A percentile compares a stretch with the other conserved stretches of the same genome.
Conservation (phyloP, 2,797 vertebrate genomes). For the Sebastes nivosus region DNA sequence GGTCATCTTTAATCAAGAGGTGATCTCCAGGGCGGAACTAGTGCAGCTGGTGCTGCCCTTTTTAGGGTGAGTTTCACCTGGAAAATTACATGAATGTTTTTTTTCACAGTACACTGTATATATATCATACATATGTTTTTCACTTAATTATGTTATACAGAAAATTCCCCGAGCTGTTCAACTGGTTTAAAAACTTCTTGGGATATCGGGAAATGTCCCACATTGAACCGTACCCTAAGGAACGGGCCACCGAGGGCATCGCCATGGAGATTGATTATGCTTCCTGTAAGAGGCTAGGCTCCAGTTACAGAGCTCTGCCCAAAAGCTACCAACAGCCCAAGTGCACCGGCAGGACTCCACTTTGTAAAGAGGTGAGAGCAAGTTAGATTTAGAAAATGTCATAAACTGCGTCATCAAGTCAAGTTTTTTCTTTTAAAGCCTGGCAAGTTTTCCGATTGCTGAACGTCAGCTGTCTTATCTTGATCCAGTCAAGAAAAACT, state of each 20-base stretch:
- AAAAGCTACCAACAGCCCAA: constrained; percentile 99
- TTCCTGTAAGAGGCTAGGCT: constrained; percentile 96
- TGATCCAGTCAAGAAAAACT: neutral
- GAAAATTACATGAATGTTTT: neutral
- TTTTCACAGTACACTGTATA: neutral
- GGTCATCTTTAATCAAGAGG: constrained; percentile 98
- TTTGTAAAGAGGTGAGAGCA: constrained; percentile 94
- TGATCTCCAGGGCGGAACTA: constrained; percentile 94
- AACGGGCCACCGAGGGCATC: constrained; percentile 96
- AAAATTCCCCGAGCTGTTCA: constrained; percentile 98
- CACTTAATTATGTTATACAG: constrained; percentile 64
- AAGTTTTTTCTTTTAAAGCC: neutral
- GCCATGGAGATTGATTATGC: constrained; percentile 99
- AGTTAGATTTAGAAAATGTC: neutral
- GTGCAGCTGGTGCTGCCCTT: constrained; percentile 97
- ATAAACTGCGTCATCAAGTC: neutral
- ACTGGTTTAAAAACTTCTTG: constrained; percentile 99
- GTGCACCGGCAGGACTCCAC: constrained; percentile 94
- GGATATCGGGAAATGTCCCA: constrained; percentile 95
- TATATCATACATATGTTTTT: neutral
- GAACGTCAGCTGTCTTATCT: neutral
- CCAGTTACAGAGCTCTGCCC: constrained; percentile 96
- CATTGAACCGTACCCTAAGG: constrained; percentile 95
- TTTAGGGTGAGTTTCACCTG: constrained; percentile 87
- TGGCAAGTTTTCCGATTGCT: neutral